Base-by-base conservation (phyloP, 2,888 invertebrate genomes). In the Scaeva pyrastri region DNA sequence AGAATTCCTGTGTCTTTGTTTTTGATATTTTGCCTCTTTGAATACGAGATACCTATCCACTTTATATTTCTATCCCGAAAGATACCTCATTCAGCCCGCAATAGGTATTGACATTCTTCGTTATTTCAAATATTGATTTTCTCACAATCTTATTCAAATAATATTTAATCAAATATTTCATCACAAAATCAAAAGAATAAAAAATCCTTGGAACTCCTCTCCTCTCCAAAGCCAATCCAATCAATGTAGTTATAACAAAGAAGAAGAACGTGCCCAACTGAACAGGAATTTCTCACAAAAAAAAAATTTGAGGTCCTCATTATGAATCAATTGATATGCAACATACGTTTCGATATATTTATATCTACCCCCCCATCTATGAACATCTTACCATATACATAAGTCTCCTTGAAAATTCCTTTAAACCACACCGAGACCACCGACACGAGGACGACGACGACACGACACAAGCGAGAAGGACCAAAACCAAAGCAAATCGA, bases 271-370 rank as follows among this genome's bases (percentile, higher is more conserved):
- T 11, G 58, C 66, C 39, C 50, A 72, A n/a, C 6, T 31, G 16
- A 72, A 66, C n/a, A 56, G 62, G 45, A 5, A 6, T 48, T 21
- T 50, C 45, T 62, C 23, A n/a, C 58, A 10, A 36, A n/a, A n/a
- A 2, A 43, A 48, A 48, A 73, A 55, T 70, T 74, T 64, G 41
- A 64, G 78, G 41, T 74, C 74, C 82, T 74, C 77, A 82, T 82
- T 78, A 75, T 72, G 66, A 82, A 74, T 75, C 85, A 88, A 87
- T 88, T 88, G 87, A 78, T 85, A 88, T 88, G 76, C 82, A 75
- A 75, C 87, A 85, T 83, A 82, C 87, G 85, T 81, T 84, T 60
- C 56, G 8, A 31, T 8, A 31, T 31, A 31, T 31, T 8, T 8
- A 31, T 31, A 31, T 31, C 31, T 31, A 31, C 31, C 31, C 8